Percentiles rank a stretch among this genome's conserved stretches.
phyloP scores from a whole-genome alignment of 64 coral and sea anemone species.

The Stylophora pistillata region DNA sequence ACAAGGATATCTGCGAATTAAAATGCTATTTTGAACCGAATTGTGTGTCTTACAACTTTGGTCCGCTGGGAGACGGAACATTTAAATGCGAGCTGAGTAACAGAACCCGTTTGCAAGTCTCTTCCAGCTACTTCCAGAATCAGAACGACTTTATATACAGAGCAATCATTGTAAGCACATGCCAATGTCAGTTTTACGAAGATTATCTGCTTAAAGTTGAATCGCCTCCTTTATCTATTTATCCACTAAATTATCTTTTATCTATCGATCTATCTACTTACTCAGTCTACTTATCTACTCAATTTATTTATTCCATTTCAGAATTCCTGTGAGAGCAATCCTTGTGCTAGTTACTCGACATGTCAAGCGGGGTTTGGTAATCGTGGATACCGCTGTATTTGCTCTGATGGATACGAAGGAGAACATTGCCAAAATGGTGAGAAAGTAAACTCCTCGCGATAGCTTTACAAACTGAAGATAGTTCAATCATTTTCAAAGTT shows the following conservation, averaged over 20 bases:
- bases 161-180: background rate
- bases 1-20: constrained; percentile 11
- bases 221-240: too few relatives aligned
- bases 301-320: background rate
- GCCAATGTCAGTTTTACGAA: background rate
- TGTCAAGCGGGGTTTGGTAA: constrained; percentile 8
- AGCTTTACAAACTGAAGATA: background rate
- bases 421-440: constrained; percentile 20
- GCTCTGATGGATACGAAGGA: constrained; percentile 18
- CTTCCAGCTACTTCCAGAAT: background rate
- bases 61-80: background rate
- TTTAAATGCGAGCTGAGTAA: constrained; percentile 17
- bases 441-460: background rate
- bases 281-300: background rate
- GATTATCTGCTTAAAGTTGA: background rate
- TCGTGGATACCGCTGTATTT: background rate
- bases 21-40: background rate
- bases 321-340: constrained; percentile 2
- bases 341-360: background rate
- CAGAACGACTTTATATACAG: background rate
- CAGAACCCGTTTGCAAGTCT: background rate
- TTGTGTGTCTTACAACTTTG: constrained; percentile 46
- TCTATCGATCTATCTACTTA: background rate
- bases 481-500: background rate
- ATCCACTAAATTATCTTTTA: background rate